phyloP scores from a whole-genome alignment of 2,888 invertebrate genomes.

The Agrotis ipsilon region DNA sequence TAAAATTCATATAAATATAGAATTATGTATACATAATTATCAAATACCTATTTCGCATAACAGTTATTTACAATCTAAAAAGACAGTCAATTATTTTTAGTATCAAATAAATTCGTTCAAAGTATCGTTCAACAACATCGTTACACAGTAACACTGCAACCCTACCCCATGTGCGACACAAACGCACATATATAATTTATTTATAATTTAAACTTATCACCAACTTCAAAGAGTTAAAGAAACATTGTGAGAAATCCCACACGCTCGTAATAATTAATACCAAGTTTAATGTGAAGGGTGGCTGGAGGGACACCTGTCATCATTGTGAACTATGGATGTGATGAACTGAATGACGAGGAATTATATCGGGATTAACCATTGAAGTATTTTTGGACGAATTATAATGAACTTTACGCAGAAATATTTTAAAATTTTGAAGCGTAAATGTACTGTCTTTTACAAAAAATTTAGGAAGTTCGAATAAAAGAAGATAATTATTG shows the following conservation, averaged over 20 bases:
- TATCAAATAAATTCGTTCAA: background rate
- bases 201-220: slow-evolving; percentile 61
- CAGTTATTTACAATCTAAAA: too few species aligned
- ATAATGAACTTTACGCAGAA: background rate
- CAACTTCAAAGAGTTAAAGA: slow-evolving; percentile 53
- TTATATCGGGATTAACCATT: background rate
- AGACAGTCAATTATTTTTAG: too few species aligned
- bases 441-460: too few species aligned
- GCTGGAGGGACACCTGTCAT: slow-evolving; percentile 52
- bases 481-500: background rate
- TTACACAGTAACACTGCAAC: slow-evolving; percentile 8
- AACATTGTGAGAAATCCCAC: slow-evolving; percentile 62
- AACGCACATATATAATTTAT: slow-evolving; percentile 53
- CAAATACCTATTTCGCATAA: background rate
- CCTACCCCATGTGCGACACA: slow-evolving; percentile 37
- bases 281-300: slow-evolving; percentile 45
- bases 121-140: slow-evolving; percentile 11
- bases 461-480: background rate
- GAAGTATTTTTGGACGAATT: slow-evolving; percentile 13
- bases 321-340: slow-evolving; percentile 39
- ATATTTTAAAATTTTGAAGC: background rate
- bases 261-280: slow-evolving; percentile 60
- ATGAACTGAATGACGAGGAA: slow-evolving; percentile 21
- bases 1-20: background rate
- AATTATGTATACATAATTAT: too few species aligned